phyloP scores from a whole-genome alignment of 2,888 invertebrate species.

The Lampropteryx suffumata region DNA sequence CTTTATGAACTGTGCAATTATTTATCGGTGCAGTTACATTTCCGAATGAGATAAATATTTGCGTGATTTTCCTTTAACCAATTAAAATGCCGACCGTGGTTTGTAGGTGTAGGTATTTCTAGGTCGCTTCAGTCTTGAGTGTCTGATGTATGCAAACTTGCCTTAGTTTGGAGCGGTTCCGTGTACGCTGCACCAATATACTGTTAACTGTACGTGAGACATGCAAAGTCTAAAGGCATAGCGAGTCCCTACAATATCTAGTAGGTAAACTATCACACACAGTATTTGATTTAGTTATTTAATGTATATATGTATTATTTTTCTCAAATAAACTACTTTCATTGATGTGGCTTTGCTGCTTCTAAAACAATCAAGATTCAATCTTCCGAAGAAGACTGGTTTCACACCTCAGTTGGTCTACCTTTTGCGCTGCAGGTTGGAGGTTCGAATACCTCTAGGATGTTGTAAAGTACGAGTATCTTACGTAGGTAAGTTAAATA shows the following conservation, averaged over 20 bases:
- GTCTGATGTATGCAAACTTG: constrained; percentile 50
- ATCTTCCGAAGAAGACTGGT: too few species aligned
- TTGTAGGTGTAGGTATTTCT: neutral
- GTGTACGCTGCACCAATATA: constrained; percentile 14
- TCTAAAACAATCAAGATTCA: too few species aligned
- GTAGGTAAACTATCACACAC: neutral
- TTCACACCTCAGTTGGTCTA: too few species aligned
- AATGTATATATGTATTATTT: too few species aligned
- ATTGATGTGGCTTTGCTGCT: too few species aligned
- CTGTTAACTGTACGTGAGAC: constrained; percentile 15
- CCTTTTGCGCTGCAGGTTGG: too few species aligned
- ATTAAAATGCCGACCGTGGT: constrained; percentile 9
- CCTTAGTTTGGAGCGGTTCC: constrained; percentile 15
- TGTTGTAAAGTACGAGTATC: too few species aligned
- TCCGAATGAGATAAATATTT: constrained; percentile 10
- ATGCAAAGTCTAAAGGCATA: constrained; percentile 18
- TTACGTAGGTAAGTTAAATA: too few species aligned
- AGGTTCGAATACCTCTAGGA: too few species aligned
- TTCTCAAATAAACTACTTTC: too few species aligned
- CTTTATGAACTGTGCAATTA: constrained; percentile 25
- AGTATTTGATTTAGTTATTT: neutral
- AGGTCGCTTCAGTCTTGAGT: constrained; percentile 30
- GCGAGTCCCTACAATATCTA: constrained; percentile 7
- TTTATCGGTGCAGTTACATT: constrained; percentile 21
- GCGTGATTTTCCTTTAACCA: constrained; percentile 4